phyloP scores from a whole-genome alignment of 2,888 invertebrate species.

The Magallana nippona region DNA sequence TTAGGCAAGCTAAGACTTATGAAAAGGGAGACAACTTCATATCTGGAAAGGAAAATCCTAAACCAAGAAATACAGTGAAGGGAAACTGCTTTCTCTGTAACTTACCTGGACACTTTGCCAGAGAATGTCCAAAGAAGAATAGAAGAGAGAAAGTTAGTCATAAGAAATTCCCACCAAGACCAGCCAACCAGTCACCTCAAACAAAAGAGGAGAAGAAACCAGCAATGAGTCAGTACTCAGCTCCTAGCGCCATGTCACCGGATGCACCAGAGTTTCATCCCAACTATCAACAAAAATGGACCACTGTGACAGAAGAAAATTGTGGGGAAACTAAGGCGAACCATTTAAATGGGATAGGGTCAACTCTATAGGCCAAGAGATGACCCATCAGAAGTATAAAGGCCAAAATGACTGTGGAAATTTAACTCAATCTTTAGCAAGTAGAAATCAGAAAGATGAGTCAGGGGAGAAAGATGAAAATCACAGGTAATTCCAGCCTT shows the following conservation, averaged over 20 bases:
- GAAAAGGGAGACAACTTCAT: not conserved
- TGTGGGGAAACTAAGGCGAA: not conserved
- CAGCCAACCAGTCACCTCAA: not conserved
- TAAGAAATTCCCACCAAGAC: not conserved
- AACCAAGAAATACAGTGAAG: not conserved
- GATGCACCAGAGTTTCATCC: too few relatives aligned
- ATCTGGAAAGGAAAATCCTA: not conserved
- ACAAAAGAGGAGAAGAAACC: not conserved
- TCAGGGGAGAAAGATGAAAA: not conserved
- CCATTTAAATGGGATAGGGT: not conserved
- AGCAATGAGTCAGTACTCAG: too few relatives aligned
- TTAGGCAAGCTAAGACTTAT: not conserved
- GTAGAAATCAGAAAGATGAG: not conserved
- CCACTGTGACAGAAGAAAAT: not conserved
- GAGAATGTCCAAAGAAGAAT: constrained; percentile 12
- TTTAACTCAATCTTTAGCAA: not conserved
- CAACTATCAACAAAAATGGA: too few relatives aligned
- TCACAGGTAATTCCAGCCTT: too few relatives aligned
- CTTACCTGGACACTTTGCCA: not conserved
- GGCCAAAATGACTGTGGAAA: too few relatives aligned
- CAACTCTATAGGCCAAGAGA: constrained; percentile 9
- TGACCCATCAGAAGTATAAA: not conserved
- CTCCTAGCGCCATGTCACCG: too few relatives aligned
- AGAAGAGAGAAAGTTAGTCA: not conserved
- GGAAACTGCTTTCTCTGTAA: not conserved